Conservation (phyloP, 2,888 invertebrate species). For the Syrista parreyssii region DNA sequence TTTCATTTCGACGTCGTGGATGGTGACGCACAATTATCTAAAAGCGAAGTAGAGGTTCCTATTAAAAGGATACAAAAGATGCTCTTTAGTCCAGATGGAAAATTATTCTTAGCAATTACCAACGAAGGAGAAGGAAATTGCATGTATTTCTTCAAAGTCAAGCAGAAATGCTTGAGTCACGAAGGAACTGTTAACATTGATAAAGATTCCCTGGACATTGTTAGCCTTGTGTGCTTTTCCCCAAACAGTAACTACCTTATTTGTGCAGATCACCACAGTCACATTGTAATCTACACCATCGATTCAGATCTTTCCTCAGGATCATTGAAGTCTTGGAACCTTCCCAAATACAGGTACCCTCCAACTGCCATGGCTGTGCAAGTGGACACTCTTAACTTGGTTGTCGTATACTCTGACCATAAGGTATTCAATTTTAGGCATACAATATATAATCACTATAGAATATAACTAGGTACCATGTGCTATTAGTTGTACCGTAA, state of each 20-base stretch:
- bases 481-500: neutral
- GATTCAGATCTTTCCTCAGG: slow-evolving; percentile 41
- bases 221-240: slow-evolving; percentile 53
- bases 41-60: slow-evolving; percentile 49
- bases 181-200: slow-evolving; percentile 46
- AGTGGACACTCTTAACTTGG: slow-evolving; percentile 70
- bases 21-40: slow-evolving; percentile 49
- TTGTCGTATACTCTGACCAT: slow-evolving; percentile 83
- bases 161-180: slow-evolving; percentile 44
- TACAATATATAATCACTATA: neutral
- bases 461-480: neutral
- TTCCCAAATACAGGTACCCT: slow-evolving; percentile 78
- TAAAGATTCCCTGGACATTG: slow-evolving; percentile 42
- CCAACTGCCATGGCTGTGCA: slow-evolving; percentile 81
- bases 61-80: slow-evolving; percentile 54
- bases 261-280: slow-evolving; percentile 75
- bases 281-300: slow-evolving; percentile 74
- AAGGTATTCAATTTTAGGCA: slow-evolving; percentile 68
- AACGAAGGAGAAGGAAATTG: slow-evolving; percentile 39
- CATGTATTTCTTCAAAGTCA: slow-evolving; percentile 50
- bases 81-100: slow-evolving; percentile 57
- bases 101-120: slow-evolving; percentile 50
- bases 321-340: slow-evolving; percentile 64
- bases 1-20: slow-evolving; percentile 73
- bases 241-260: slow-evolving; percentile 73